These are phyloP conservation scores for Melopsittacus undulatus DNA, from an alignment of 2,797 vertebrate species.

Conservation along the genomic window DNA sequence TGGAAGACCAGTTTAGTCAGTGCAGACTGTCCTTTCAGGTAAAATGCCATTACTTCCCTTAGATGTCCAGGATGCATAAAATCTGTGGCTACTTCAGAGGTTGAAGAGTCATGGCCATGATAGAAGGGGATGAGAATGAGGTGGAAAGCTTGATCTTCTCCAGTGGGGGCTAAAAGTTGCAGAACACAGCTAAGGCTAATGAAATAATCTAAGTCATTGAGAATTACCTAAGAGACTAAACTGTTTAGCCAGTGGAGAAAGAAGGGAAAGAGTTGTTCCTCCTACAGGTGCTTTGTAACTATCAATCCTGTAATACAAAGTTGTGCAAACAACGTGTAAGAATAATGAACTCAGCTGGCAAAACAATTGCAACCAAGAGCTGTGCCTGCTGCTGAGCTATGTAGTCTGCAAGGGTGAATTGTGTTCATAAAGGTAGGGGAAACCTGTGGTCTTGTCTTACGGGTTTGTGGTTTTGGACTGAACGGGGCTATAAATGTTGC, in stretches of 20 bases:
- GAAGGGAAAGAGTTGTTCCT: background rate
- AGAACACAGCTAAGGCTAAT: background rate
- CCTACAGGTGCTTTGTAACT: background rate
- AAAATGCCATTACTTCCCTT: background rate
- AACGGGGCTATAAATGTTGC: background rate
- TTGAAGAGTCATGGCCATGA: background rate
- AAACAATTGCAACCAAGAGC: rapidly evolving
- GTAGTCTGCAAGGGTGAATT: background rate
- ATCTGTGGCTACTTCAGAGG: background rate
- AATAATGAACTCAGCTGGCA: background rate
- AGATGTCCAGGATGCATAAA: background rate
- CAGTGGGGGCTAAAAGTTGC: background rate
- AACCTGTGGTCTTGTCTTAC: rapidly evolving
- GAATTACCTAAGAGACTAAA: background rate
- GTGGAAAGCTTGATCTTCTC: background rate
- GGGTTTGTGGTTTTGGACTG: background rate
- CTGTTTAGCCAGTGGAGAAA: background rate
- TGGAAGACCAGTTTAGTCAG: background rate
- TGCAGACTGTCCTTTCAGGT: background rate
- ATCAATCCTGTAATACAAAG: background rate
- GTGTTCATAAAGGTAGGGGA: background rate
- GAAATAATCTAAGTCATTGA: background rate
- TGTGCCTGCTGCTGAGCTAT: background rate
- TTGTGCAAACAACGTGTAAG: background rate
- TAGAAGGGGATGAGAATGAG: background rate